Evolutionary conservation across 1,140 invertebrate genomes (phyloP).

Genomic region (Saccostrea echinata): DNA sequence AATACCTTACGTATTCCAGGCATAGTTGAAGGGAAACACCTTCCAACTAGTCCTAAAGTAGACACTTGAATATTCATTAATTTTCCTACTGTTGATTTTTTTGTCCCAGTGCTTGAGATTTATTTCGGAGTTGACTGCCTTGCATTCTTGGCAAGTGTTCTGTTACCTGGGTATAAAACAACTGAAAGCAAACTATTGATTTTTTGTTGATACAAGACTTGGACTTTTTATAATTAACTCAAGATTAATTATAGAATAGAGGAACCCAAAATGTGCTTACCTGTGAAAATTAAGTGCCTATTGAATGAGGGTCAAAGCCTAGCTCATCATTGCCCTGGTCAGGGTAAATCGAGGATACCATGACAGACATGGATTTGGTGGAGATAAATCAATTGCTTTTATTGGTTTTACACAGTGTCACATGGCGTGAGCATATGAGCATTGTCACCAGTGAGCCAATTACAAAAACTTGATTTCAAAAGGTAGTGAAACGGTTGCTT

Average conservation of each 20-base stretch:
- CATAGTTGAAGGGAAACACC: background rate
- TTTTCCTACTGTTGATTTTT: background rate
- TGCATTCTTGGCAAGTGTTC: background rate
- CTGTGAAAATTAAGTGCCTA: background rate
- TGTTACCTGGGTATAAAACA: constrained; percentile 24
- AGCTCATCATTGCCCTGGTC: background rate
- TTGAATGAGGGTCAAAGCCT: constrained; percentile 1
- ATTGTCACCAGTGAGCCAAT: constrained; percentile 27
- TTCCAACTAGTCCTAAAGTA: background rate
- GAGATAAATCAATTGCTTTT: constrained; percentile 37
- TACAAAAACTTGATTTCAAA: constrained; percentile 16
- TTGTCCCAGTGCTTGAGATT: background rate
- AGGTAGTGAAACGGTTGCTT: background rate
- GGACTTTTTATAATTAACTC: constrained; percentile 33
- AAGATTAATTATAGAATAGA: constrained; percentile 13
- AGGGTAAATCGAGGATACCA: background rate
- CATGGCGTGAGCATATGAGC: background rate
- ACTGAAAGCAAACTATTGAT: background rate
- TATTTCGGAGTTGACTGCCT: background rate
- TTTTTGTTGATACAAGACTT: constrained; percentile 33
- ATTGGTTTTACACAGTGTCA: constrained; percentile 25
- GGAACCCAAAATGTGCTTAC: background rate
- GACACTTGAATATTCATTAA: background rate
- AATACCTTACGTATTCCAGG: constrained; percentile 5
- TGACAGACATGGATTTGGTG: constrained; percentile 18